Percentiles rank a stretch among this genome's conserved stretches.
Evolutionary conservation across 2,888 invertebrate genomes (phyloP).

Genomic region (Lasioglossum leucozonium): DNA sequence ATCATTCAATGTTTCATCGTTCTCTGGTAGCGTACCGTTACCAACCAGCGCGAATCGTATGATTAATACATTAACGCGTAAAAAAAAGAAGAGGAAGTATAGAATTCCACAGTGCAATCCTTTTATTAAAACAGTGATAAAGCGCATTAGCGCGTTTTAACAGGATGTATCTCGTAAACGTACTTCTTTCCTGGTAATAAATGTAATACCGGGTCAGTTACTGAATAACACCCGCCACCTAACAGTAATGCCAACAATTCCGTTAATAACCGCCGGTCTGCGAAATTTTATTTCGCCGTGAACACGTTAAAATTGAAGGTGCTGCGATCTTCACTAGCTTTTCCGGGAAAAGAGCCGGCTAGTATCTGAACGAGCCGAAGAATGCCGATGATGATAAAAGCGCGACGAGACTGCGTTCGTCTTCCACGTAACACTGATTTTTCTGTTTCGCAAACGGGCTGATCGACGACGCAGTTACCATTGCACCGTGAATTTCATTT

Average conservation of each 20-base stretch:
- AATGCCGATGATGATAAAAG: neutral
- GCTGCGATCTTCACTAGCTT: neutral
- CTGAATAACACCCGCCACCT: slow-evolving; percentile 17
- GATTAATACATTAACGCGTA: slow-evolving; percentile 35
- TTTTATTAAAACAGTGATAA: slow-evolving; percentile 56
- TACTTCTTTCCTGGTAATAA: slow-evolving; percentile 54
- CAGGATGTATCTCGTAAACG: slow-evolving; percentile 60
- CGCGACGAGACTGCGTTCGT: neutral
- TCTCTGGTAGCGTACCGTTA: slow-evolving; percentile 34
- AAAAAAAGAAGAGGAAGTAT: neutral
- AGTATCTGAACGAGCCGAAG: neutral
- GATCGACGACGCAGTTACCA: neutral
- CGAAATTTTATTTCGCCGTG: slow-evolving; percentile 15
- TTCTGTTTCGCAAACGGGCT: neutral
- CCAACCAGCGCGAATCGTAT: slow-evolving; percentile 25
- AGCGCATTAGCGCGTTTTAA: slow-evolving; percentile 38
- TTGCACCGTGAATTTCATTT: neutral
- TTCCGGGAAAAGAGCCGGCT: neutral
- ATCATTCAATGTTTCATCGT: slow-evolving; percentile 11
- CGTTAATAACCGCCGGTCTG: slow-evolving; percentile 21
- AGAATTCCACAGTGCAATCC: slow-evolving; percentile 25
- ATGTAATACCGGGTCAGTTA: slow-evolving; percentile 52
- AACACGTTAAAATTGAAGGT: slow-evolving; percentile 17
- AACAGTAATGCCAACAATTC: slow-evolving; percentile 38
- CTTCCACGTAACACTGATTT: neutral